phyloP scores from a whole-genome alignment of 2,113 vertebrate species.

The Osmerus mordax region DNA sequence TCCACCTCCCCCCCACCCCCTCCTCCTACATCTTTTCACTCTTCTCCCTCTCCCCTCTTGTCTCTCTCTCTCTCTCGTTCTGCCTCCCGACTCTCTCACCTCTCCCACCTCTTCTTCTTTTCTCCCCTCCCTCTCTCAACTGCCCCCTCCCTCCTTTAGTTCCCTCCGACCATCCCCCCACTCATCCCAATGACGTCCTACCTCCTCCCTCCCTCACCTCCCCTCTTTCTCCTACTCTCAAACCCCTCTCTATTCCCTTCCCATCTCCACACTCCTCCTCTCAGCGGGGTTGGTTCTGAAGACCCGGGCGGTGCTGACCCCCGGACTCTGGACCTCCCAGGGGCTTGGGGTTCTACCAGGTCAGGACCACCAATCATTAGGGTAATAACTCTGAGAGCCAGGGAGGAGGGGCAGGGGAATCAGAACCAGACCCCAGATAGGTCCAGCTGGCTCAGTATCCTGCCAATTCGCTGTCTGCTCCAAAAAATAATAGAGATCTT shows the following conservation, averaged over 20 bases:
- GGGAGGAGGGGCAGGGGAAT: constrained; percentile 13
- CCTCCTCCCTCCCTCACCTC: background rate
- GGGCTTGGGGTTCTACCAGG: background rate
- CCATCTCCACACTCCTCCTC: background rate
- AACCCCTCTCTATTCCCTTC: too few species aligned
- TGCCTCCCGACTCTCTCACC: background rate
- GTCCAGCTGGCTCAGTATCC: too few species aligned
- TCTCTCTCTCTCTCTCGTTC: background rate
- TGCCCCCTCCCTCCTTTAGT: background rate
- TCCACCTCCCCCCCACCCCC: background rate
- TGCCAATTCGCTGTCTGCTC: too few species aligned
- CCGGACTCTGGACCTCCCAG: constrained; percentile 19
- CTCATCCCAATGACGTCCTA: too few species aligned
- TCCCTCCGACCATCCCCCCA: background rate
- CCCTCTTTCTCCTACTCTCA: background rate
- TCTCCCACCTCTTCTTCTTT: background rate
- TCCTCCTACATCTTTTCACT: background rate
- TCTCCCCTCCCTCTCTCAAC: too few species aligned
- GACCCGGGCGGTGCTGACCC: constrained; percentile 19
- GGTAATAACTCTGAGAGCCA: constrained; percentile 29
- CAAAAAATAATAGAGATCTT: too few species aligned
- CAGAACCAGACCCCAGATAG: constrained; percentile 7
- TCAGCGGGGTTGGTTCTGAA: constrained; percentile 3
- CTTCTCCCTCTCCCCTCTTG: background rate
- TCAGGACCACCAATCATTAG: constrained; percentile 30